Base-by-base conservation (phyloP, 2,888 invertebrate species). In the Torymus tubicola region DNA sequence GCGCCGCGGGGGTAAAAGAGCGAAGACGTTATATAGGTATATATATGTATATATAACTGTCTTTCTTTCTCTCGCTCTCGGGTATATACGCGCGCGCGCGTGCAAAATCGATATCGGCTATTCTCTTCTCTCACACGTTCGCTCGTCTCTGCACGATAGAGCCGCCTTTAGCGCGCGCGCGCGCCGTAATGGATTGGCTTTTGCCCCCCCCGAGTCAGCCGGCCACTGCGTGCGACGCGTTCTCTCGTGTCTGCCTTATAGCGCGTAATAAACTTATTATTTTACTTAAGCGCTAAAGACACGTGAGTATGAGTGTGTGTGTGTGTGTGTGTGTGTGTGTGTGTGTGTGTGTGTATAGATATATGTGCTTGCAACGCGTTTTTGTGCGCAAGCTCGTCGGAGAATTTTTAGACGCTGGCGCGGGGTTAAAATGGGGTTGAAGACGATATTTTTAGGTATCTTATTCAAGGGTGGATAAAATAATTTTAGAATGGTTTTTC, bases 151-250 rank as follows among this genome's bases (percentile, higher is more conserved):
- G 21, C 31, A 31, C 31, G 42, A 21, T 21, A 21, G 1, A 42
- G 55, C 24, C 55, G 55, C 14, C 69, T 69, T 69, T 57, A 57
- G 68, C 24, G 68, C 13, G 21, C 21, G 2, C 21, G 21, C 5
- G 31, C 42, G 42, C 42, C 16, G n/a, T 69, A 69, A 69, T 69
- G 69, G 57, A 69, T 69, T 69, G 69, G 69, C 57, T 69, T 69
- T 57, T 69, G 69, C 57, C 57, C 42, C 57, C 42, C 42, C 2
- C 42, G 42, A 42, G 42, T 8, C 8, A 42, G 42, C 42, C 42
- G 42, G 8, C 42, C 42, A 8, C 8, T 42, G 42, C 10, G 42
- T 8, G 42, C 10, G 8, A 31, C 57, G 69, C 31, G 31, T 12
- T 24, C 24, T 52, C 21, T 11, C 18, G 13, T 24, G 2, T 63